phyloP scores from a whole-genome alignment of 2,888 invertebrate genomes.

The Drosophila fulvimacula region DNA sequence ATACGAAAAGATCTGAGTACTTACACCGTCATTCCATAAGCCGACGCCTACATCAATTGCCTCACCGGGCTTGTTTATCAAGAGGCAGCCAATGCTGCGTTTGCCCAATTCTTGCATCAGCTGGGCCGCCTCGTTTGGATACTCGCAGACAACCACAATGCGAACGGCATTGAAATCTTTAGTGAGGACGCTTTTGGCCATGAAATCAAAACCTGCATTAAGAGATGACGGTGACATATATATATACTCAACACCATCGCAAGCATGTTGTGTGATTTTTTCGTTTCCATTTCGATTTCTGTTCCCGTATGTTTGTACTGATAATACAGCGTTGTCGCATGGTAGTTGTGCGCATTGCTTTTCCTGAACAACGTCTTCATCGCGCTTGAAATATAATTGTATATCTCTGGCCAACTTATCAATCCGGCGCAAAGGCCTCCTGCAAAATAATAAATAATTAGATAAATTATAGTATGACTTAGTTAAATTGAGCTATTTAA shows the following conservation, averaged over 20 bases:
- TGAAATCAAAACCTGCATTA: not conserved
- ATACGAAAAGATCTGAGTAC: not conserved
- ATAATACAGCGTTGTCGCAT: not conserved
- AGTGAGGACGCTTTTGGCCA: conserved; percentile 21
- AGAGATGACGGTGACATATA: conserved; percentile 16
- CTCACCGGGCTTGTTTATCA: conserved; percentile 7
- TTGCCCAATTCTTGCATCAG: conserved; percentile 27
- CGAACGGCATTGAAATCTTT: conserved; percentile 28
- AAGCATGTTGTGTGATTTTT: not conserved
- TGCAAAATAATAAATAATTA: not conserved
- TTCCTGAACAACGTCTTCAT: not conserved
- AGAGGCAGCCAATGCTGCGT: conserved; percentile 33
- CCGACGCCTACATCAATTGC: not conserved
- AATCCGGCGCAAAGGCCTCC: too few relatives aligned
- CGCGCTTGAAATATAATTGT: not conserved
- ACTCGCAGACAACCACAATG: conserved; percentile 34
- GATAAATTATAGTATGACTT: not conserved
- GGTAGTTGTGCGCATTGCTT: too few relatives aligned
- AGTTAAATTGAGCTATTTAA: not conserved
- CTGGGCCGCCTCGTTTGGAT: conserved; percentile 13
- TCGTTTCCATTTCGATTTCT: not conserved
- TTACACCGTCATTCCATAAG: conserved; percentile 29
- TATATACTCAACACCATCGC: conserved; percentile 22
- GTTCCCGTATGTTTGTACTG: not conserved
- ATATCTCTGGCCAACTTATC: not conserved